Evolutionary conservation across 1,140 invertebrate genomes (phyloP).

Genomic region (Sycophaga agraensis): DNA sequence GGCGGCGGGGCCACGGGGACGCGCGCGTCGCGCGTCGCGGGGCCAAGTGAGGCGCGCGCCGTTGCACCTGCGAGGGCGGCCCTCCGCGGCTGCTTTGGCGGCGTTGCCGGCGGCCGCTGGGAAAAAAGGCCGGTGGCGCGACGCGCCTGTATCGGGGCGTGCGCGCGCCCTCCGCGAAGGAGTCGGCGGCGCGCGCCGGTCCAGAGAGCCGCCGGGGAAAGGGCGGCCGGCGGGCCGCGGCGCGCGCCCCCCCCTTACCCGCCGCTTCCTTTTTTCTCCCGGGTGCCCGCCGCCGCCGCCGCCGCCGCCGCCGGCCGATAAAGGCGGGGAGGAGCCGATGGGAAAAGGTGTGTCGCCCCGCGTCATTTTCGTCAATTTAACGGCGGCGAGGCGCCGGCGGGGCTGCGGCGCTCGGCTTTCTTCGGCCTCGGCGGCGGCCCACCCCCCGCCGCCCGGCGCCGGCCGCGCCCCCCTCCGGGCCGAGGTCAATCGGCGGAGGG

Average conservation of each 20-base stretch:
- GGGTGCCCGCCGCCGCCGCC: too few relatives aligned
- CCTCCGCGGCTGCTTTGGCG: too few relatives aligned
- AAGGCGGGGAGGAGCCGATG: constrained; percentile 5
- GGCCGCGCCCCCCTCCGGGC: constrained; percentile 35
- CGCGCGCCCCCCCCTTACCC: too few relatives aligned
- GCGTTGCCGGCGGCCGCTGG: too few relatives aligned
- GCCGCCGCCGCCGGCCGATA: not conserved
- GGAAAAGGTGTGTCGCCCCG: constrained; percentile 7
- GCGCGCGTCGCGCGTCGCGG: not conserved
- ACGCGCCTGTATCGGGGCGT: too few relatives aligned
- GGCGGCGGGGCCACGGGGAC: too few relatives aligned
- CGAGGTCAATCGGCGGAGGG: constrained; percentile 54
- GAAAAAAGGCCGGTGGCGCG: too few relatives aligned
- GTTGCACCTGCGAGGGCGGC: not conserved
- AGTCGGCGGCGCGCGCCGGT: not conserved
- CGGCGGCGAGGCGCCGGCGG: not conserved
- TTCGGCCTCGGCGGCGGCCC: constrained; percentile 2
- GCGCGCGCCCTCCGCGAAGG: not conserved
- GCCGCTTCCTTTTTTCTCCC: too few relatives aligned
- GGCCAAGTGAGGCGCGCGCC: not conserved
- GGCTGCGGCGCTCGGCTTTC: not conserved
- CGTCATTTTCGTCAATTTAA: constrained; percentile 57
- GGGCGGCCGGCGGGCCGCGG: not conserved
- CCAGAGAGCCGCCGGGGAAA: not conserved
- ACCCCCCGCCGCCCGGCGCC: constrained; percentile 25